phyloP scores from a whole-genome alignment of 2,888 invertebrate species.

The Drosophila cracens region DNA sequence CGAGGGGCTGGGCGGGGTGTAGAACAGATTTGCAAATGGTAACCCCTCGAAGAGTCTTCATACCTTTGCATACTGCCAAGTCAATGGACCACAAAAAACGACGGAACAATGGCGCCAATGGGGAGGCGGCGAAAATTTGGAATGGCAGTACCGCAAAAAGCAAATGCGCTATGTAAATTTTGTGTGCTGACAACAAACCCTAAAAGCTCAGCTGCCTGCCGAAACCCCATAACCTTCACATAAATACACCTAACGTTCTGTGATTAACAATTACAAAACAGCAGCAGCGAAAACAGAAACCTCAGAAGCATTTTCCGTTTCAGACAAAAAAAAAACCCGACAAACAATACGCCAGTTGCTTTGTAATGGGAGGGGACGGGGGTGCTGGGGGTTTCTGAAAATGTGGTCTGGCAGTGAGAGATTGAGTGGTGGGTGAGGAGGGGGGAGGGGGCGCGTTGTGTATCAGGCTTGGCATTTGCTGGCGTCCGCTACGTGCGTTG shows the following conservation, averaged over 20 bases:
- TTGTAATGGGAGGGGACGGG: neutral
- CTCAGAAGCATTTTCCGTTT: slow-evolving; percentile 41
- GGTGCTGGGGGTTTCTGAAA: neutral
- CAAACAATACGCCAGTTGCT: slow-evolving; percentile 41
- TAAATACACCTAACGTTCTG: slow-evolving; percentile 53
- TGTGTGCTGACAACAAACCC: slow-evolving; percentile 29
- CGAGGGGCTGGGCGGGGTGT: neutral
- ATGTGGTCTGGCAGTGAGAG: neutral
- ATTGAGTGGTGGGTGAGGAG: neutral
- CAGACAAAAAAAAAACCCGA: slow-evolving; percentile 3
- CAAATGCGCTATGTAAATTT: slow-evolving; percentile 53
- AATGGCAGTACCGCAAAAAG: slow-evolving; percentile 14
- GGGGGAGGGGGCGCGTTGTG: neutral
- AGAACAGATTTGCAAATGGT: slow-evolving; percentile 47
- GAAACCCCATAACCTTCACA: slow-evolving; percentile 3
- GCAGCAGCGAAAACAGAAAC: slow-evolving; percentile 52
- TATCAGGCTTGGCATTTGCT: slow-evolving; percentile 39
- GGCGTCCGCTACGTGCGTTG: slow-evolving; percentile 75
- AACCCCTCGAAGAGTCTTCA: neutral
- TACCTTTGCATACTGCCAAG: slow-evolving; percentile 15
- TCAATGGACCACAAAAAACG: slow-evolving; percentile 64
- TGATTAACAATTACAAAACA: slow-evolving; percentile 76
- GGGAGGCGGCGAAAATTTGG: slow-evolving; percentile 35
- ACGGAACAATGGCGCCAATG: slow-evolving; percentile 16
- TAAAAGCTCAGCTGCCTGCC: slow-evolving; percentile 11